Percentiles rank a stretch among this genome's conserved stretches.
Evolutionary conservation across 2,888 invertebrate genomes (phyloP).

Genomic region (Epistrophe grossulariae): DNA sequence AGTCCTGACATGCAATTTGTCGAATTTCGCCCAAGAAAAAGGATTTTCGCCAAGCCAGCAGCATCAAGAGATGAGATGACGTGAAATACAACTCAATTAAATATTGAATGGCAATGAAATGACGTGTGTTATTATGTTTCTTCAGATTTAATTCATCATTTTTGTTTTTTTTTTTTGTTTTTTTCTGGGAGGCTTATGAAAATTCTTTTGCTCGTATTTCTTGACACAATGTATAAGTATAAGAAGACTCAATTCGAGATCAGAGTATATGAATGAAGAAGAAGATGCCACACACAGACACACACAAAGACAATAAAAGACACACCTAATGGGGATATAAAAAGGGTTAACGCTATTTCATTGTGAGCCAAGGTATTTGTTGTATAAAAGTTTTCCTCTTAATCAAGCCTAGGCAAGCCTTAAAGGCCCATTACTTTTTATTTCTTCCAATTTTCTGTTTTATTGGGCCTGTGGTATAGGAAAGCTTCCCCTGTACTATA

Average conservation of each 20-base stretch:
- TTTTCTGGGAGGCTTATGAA: constrained; percentile 7
- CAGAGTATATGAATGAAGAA: background rate
- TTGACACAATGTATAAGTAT: background rate
- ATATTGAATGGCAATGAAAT: constrained; percentile 70
- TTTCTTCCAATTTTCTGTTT: constrained; percentile 71
- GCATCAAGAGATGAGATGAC: background rate
- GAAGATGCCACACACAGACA: background rate
- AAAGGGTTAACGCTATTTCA: constrained; percentile 59
- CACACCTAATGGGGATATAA: constrained; percentile 45
- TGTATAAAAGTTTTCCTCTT: constrained; percentile 53
- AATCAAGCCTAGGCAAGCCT: constrained; percentile 68
- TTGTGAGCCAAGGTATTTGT: constrained; percentile 11
- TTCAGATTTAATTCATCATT: constrained; percentile 64
- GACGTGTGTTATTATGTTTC: constrained; percentile 31
- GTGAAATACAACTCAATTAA: constrained; percentile 68
- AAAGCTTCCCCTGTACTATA: constrained; percentile 37
- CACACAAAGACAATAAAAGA: constrained; percentile 48
- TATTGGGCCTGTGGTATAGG: constrained; percentile 51
- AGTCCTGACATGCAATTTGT: constrained; percentile 74
- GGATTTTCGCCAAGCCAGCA: constrained; percentile 44
- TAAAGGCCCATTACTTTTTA: constrained; percentile 73
- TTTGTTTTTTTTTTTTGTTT: constrained; percentile 4
- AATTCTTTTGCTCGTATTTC: background rate
- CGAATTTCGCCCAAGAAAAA: constrained; percentile 68
- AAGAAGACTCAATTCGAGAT: constrained; percentile 7